phyloP scores from a whole-genome alignment of 2,113 vertebrate genomes.

The Madoqua kirkii region DNA sequence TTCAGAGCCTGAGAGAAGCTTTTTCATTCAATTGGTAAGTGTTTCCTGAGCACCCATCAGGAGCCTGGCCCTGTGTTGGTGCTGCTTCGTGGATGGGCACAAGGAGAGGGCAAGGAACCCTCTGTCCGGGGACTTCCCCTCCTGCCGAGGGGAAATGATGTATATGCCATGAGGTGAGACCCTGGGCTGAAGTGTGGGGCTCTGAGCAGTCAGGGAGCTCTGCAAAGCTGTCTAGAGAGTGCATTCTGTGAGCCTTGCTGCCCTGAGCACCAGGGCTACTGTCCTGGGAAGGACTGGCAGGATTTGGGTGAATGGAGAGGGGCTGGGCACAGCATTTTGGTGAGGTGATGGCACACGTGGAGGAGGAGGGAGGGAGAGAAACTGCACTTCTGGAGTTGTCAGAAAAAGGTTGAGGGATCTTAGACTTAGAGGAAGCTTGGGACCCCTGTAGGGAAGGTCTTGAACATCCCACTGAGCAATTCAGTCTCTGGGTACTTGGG shows the following conservation, averaged over 20 bases:
- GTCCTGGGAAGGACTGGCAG: neutral
- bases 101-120: slow-evolving; percentile 25
- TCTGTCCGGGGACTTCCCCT: slow-evolving; percentile 6
- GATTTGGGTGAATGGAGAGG: neutral
- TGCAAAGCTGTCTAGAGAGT: neutral
- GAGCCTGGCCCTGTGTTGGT: neutral
- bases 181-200: neutral
- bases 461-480: neutral
- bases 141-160: slow-evolving; percentile 28
- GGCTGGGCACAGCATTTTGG: neutral
- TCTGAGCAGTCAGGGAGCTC: neutral
- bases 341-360: neutral
- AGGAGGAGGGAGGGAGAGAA: too few relatives aligned
- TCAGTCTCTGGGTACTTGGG: neutral
- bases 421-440: accelerated
- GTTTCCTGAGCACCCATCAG: slow-evolving; percentile 66
- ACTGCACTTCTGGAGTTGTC: neutral
- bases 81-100: slow-evolving; percentile 39
- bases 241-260: neutral
- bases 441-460: accelerated
- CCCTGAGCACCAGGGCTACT: neutral
- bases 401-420: neutral
- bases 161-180: slow-evolving; percentile 47
- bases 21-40: slow-evolving; percentile 60
- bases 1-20: slow-evolving; percentile 53